Conservation (phyloP, 2,113 vertebrate species). For the Calyptommatus sinebrachiatus region DNA sequence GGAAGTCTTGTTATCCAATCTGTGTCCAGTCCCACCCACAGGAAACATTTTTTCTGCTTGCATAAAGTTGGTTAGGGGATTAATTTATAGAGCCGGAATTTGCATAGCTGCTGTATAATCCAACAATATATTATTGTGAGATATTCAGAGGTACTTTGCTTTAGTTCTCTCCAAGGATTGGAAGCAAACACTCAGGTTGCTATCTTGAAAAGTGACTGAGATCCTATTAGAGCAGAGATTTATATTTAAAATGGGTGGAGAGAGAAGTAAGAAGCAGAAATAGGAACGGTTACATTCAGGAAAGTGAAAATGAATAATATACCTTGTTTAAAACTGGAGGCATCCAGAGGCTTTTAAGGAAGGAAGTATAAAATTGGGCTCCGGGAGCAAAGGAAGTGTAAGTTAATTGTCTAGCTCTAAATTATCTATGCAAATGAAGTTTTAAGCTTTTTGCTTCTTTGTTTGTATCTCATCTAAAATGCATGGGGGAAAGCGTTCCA, state of each 20-base stretch:
- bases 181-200: background rate
- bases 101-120: background rate
- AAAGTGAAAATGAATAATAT: background rate
- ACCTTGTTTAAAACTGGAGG: background rate
- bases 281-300: background rate
- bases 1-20: too few relatives aligned
- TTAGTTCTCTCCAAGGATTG: background rate
- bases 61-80: background rate
- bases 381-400: background rate
- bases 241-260: background rate
- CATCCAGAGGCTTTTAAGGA: background rate
- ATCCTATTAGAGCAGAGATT: background rate
- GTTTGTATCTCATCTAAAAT: background rate
- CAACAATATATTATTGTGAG: constrained; percentile 16
- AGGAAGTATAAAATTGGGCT: background rate
- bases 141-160: background rate
- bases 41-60: too few relatives aligned
- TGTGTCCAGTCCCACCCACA: too few relatives aligned
- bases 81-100: background rate
- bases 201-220: background rate
- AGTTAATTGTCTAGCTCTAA: background rate
- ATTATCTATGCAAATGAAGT: constrained; percentile 6
- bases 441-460: background rate
- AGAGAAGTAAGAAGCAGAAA: background rate
- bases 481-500: background rate